phyloP scores from a whole-genome alignment of 2,888 invertebrate genomes.

The Aspidiotus rigidus region DNA sequence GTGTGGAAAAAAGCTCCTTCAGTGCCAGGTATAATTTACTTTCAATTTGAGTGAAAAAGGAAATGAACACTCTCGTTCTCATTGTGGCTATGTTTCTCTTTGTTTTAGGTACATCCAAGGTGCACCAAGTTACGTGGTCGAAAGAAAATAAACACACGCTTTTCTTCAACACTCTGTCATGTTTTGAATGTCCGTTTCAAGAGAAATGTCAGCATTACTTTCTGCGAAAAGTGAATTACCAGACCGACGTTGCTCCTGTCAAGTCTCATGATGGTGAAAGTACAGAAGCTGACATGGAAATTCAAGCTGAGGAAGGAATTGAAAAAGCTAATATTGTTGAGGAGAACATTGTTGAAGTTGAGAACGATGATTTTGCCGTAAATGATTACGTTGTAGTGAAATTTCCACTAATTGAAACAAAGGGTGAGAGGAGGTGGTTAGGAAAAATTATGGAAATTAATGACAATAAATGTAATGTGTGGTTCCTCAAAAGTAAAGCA shows the following conservation, averaged over 20 bases:
- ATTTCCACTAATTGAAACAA: not conserved
- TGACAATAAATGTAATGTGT: not conserved
- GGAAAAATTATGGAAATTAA: not conserved
- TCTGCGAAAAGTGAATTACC: not conserved
- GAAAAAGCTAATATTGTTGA: no score
- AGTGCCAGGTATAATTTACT: not conserved
- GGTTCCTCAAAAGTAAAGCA: not conserved
- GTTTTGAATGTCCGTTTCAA: not conserved
- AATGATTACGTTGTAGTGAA: not conserved
- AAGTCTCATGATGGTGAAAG: no score
- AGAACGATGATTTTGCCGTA: not conserved
- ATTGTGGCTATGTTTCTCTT: no score
- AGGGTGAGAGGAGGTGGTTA: not conserved
- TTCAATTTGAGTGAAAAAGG: no score
- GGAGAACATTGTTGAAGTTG: not conserved
- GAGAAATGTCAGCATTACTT: not conserved
- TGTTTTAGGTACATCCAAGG: no score
- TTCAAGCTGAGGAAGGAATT: no score
- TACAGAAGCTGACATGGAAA: no score
- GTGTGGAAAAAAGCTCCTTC: not conserved
- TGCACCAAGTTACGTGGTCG: not conserved
- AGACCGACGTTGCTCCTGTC: no score
- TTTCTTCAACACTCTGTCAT: not conserved
- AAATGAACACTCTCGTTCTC: no score
- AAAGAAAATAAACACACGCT: not conserved